Percentiles rank a stretch among this genome's conserved stretches.
These are phyloP conservation scores for Harmothoe impar DNA, from an alignment of 2,888 invertebrate genomes.

Conservation along the genomic window DNA sequence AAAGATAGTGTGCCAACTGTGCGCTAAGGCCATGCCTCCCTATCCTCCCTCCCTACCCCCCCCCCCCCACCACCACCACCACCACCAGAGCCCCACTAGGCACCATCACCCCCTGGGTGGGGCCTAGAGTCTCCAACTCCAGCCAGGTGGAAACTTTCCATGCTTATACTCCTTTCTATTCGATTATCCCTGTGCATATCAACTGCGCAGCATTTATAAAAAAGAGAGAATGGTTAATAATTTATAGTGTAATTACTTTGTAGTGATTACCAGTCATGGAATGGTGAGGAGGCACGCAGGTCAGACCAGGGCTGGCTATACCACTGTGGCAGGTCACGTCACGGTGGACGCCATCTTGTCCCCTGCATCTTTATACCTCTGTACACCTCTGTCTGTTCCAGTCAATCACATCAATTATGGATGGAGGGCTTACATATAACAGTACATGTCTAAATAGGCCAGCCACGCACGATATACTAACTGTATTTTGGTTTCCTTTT, in stretches of 20 bases:
- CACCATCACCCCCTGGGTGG: neutral
- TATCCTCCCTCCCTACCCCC: neutral
- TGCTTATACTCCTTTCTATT: neutral
- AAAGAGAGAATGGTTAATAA: conserved; percentile 26
- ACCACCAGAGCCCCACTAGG: neutral
- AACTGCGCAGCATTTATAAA: conserved; percentile 19
- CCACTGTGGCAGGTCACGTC: too few relatives aligned
- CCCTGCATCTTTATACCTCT: too few relatives aligned
- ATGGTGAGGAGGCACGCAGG: conserved; percentile 12
- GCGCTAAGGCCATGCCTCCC: neutral
- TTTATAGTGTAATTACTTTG: conserved; percentile 47
- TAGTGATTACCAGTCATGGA: conserved; percentile 24
- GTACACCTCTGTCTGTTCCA: too few relatives aligned
- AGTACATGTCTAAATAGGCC: too few relatives aligned
- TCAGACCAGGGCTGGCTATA: too few relatives aligned
- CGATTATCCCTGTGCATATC: neutral
- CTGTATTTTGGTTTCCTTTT: too few relatives aligned
- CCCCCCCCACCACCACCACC: neutral
- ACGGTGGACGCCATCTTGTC: too few relatives aligned
- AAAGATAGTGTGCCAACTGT: neutral
- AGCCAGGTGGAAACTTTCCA: conserved; percentile 42
- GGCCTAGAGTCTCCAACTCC: neutral
- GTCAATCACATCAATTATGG: too few relatives aligned
- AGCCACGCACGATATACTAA: too few relatives aligned
- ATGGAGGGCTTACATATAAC: too few relatives aligned